Percentiles rank a stretch among this genome's conserved stretches.
Evolutionary conservation across 2,797 vertebrate species (phyloP).

Genomic region (Tragopan temminckii): DNA sequence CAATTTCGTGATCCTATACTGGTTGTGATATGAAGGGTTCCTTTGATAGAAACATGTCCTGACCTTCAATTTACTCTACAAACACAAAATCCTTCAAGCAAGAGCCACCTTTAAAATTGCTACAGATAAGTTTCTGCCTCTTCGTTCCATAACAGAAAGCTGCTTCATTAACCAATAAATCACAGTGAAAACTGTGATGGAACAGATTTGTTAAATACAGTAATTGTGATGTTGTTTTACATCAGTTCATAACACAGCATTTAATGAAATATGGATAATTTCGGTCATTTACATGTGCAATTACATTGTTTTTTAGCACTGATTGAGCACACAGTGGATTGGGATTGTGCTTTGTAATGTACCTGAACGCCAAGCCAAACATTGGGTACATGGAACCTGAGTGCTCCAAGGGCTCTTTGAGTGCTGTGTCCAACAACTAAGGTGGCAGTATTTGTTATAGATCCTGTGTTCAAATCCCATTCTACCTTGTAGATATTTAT

Average conservation of each 20-base stretch:
- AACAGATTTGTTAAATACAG: neutral
- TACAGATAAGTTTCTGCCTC: neutral
- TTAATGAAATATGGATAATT: neutral
- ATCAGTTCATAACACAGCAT: neutral
- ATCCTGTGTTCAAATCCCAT: neutral
- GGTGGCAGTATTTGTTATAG: neutral
- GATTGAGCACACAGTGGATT: neutral
- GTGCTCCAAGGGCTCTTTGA: neutral
- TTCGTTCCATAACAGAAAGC: neutral
- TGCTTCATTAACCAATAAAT: constrained; percentile 10
- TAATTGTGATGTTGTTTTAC: neutral
- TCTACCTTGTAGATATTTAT: neutral
- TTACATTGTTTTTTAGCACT: neutral
- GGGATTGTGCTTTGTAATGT: neutral
- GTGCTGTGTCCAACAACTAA: neutral
- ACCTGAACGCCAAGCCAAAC: neutral
- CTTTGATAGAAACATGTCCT: neutral
- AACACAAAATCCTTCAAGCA: neutral
- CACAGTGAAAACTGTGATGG: neutral
- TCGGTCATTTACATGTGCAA: neutral
- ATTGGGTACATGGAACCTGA: neutral
- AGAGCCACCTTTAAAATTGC: neutral
- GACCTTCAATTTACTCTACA: neutral
- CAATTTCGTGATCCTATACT: neutral
- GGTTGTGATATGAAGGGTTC: neutral